These are phyloP conservation scores for Drosophila borealis DNA, from an alignment of 2,888 invertebrate species.

Conservation along the genomic window DNA sequence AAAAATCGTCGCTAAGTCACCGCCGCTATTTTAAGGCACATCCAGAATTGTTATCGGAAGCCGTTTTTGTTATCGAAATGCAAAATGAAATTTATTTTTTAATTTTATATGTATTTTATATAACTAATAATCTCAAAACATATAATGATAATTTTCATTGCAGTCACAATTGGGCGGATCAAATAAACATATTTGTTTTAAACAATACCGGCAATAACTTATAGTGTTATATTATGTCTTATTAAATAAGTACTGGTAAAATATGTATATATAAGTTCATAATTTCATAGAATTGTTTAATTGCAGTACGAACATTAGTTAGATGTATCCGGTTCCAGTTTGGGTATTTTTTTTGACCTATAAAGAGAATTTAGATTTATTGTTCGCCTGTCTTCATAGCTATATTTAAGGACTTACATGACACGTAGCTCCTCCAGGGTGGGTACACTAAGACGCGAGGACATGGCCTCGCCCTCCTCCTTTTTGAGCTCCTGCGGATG, in stretches of 20 bases:
- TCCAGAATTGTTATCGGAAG: conserved; percentile 2
- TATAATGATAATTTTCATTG: background rate
- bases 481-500: conserved; percentile 82
- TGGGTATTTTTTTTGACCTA: conserved; percentile 55
- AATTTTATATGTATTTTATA: background rate
- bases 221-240: background rate
- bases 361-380: background rate
- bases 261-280: background rate
- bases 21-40: too few species aligned
- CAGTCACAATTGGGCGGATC: background rate
- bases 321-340: conserved; percentile 17
- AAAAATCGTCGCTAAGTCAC: too few species aligned
- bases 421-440: conserved; percentile 82
- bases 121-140: background rate
- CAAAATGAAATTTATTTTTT: conserved; percentile 3
- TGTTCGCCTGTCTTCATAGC: background rate
- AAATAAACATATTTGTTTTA: background rate
- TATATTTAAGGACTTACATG: conserved; percentile 64
- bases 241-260: background rate
- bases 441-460: conserved; percentile 76
- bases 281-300: background rate
- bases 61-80: conserved; percentile 23
- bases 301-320: background rate
- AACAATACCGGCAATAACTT: background rate
- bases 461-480: conserved; percentile 75